A percentile compares a stretch with the other conserved stretches of the same genome.
phyloP scores from a whole-genome alignment of 2,888 invertebrate species.

The Neria commutata region DNA sequence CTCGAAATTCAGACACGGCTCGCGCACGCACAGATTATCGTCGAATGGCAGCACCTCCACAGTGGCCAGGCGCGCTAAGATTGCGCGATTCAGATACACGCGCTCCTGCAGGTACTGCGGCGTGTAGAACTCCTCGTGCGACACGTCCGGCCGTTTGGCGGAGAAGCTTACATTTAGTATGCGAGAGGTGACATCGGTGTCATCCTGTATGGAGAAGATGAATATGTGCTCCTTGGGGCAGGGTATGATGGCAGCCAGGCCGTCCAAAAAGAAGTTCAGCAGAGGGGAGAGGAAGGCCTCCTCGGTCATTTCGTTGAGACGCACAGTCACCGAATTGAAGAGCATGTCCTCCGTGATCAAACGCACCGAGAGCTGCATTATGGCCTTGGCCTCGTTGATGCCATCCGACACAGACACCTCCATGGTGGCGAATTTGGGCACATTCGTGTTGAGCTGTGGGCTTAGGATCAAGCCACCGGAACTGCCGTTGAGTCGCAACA shows the following conservation, averaged over 20 bases:
- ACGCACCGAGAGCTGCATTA: slow-evolving; percentile 88
- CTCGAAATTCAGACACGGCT: slow-evolving; percentile 94
- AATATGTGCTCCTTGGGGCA: slow-evolving; percentile 92
- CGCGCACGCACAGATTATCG: slow-evolving; percentile 93
- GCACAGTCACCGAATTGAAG: slow-evolving; percentile 90
- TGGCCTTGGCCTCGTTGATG: slow-evolving; percentile 89
- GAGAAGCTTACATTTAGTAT: slow-evolving; percentile 95
- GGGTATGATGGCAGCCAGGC: slow-evolving; percentile 88
- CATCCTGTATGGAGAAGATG: slow-evolving; percentile 91
- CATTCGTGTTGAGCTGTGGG: slow-evolving; percentile 93
- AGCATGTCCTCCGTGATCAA: slow-evolving; percentile 94
- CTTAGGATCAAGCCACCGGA: slow-evolving; percentile 86
- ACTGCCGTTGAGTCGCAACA: slow-evolving; percentile 81
- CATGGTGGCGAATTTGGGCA: slow-evolving; percentile 91
- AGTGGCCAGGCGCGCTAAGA: slow-evolving; percentile 85
- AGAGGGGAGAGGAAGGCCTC: slow-evolving; percentile 90
- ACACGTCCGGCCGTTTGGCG: slow-evolving; percentile 80
- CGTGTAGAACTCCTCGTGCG: slow-evolving; percentile 79
- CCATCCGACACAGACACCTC: slow-evolving; percentile 94
- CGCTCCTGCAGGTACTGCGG: slow-evolving; percentile 90
- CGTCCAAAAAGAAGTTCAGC: slow-evolving; percentile 86
- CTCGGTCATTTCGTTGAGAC: slow-evolving; percentile 91
- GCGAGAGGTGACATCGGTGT: slow-evolving; percentile 84
- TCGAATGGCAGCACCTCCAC: slow-evolving; percentile 94
- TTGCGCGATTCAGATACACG: slow-evolving; percentile 90